Conservation (phyloP, 2,113 vertebrate genomes). For the Hippocampus barbouri region DNA sequence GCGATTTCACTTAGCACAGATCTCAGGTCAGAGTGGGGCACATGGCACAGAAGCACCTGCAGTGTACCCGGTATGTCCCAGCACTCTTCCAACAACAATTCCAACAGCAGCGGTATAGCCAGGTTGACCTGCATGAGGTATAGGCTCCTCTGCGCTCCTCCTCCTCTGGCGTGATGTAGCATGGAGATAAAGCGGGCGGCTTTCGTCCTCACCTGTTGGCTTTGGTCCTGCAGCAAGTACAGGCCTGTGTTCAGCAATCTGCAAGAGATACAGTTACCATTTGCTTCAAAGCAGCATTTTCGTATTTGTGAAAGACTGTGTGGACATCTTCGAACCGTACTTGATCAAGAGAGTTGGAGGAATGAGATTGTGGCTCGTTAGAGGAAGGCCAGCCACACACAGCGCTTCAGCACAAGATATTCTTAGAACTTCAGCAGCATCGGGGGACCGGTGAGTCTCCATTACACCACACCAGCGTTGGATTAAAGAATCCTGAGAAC, state of each 20-base stretch:
- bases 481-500: conserved; percentile 3
- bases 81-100: conserved; percentile 69
- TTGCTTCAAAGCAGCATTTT: not conserved
- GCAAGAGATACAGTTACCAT: conserved; percentile 14
- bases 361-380: conserved; percentile 46
- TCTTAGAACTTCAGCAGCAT: conserved; percentile 69
- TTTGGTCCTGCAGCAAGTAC: conserved; percentile 83
- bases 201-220: conserved; percentile 71
- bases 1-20: conserved; percentile 61
- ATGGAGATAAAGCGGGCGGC: conserved; percentile 71
- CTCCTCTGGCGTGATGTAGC: conserved; percentile 33
- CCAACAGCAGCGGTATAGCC: conserved; percentile 71
- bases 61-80: conserved; percentile 66
- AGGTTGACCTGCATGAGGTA: conserved; percentile 72
- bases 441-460: conserved; percentile 59
- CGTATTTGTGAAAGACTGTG: no score
- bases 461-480: conserved; percentile 72
- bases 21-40: conserved; percentile 71
- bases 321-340: conserved; percentile 53
- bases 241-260: conserved; percentile 76
- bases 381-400: conserved; percentile 45
- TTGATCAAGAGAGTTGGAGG: conserved; percentile 55
- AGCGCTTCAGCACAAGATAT: conserved; percentile 75
- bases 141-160: not conserved
- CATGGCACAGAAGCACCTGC: conserved; percentile 68